Conservation (phyloP, 1,140 invertebrate species). For the Eriocheir sinensis region DNA sequence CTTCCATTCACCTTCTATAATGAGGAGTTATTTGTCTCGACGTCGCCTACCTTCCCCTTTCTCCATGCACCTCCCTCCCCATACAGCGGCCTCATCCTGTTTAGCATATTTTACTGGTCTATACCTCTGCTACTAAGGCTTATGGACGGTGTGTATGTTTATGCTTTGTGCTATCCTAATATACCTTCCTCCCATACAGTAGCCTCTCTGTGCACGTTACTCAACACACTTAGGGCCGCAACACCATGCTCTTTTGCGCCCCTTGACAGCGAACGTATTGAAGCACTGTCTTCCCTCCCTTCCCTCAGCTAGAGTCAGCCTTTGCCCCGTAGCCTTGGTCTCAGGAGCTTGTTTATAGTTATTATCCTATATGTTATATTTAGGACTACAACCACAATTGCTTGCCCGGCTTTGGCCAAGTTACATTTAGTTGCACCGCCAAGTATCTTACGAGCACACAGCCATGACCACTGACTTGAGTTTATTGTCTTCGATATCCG, state of each 20-base stretch:
- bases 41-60: not conserved
- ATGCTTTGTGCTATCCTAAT: not conserved
- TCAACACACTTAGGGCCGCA: not conserved
- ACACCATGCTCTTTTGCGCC: not conserved
- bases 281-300: not conserved
- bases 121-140: not conserved
- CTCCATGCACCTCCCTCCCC: not conserved
- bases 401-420: not conserved
- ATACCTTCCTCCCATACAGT: not conserved
- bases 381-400: not conserved
- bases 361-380: conserved; percentile 13
- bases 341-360: not conserved
- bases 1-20: conserved; percentile 16
- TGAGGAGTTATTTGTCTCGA: conserved; percentile 24
- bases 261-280: not conserved
- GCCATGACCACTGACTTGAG: not conserved
- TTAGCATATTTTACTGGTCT: not conserved
- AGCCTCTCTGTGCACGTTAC: not conserved
- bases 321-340: not conserved
- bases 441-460: not conserved
- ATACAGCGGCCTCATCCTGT: not conserved
- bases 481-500: not conserved
- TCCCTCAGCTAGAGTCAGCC: not conserved
- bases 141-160: not conserved
- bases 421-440: not conserved